A percentile compares a stretch with the other conserved stretches of the same genome.
Evolutionary conservation across 2,113 vertebrate species (phyloP).

Genomic region (Acanthochromis polyacanthus): DNA sequence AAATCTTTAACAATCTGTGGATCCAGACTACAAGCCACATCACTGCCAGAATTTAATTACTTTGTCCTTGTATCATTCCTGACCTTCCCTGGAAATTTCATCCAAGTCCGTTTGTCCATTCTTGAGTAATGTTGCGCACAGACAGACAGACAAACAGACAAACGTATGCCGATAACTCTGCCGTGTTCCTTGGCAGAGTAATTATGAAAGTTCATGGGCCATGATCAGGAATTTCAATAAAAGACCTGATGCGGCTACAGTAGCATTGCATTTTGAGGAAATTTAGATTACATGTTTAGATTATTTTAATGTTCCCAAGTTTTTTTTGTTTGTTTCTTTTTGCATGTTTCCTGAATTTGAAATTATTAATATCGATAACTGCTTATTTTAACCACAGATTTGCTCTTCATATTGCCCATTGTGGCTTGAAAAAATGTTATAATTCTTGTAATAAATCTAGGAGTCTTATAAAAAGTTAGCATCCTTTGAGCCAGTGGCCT

Average conservation of each 20-base stretch:
- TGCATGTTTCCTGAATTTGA: constrained; percentile 13
- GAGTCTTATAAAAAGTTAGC: background rate
- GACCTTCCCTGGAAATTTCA: too few species aligned
- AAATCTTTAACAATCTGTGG: too few species aligned
- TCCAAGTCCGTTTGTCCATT: too few species aligned
- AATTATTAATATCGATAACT: constrained; percentile 26
- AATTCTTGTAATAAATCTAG: background rate
- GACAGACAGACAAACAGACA: too few species aligned
- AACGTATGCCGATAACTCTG: too few species aligned
- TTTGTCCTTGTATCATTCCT: too few species aligned
- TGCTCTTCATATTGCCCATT: background rate
- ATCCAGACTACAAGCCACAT: too few species aligned
- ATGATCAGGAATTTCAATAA: constrained; percentile 46
- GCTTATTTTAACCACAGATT: constrained; percentile 15
- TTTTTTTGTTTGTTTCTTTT: too few species aligned
- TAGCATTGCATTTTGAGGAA: constrained; percentile 7
- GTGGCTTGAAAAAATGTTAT: background rate
- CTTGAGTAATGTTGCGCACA: too few species aligned
- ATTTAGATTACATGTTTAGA: constrained; percentile 15
- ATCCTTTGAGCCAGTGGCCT: background rate
- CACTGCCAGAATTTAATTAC: too few species aligned
- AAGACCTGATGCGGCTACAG: constrained; percentile 22
- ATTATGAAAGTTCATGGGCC: constrained; percentile 40
- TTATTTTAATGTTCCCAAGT: constrained; percentile 8
- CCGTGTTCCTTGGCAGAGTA: too few species aligned